Percentiles rank a stretch among this genome's conserved stretches.
These are phyloP conservation scores for Pseudomyrmex concolor DNA, from an alignment of 1,140 invertebrate genomes.

Conservation along the genomic window DNA sequence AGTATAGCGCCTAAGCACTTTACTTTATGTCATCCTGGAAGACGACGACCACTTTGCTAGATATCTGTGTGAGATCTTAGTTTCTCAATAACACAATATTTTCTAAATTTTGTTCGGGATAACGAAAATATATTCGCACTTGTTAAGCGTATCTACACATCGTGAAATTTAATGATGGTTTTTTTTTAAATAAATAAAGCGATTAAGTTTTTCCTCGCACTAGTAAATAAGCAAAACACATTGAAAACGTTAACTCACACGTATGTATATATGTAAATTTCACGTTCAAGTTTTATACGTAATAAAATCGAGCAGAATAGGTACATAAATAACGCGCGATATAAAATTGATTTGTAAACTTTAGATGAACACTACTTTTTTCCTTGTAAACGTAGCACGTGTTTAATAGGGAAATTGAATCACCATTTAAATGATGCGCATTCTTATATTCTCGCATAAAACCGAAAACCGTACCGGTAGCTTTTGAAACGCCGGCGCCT, in stretches of 20 bases:
- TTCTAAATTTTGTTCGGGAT: slow-evolving; percentile 11
- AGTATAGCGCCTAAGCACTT: slow-evolving; percentile 54
- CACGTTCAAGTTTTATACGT: neutral
- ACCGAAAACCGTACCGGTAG: slow-evolving; percentile 31
- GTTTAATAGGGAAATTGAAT: neutral
- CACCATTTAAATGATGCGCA: neutral
- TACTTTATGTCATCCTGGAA: slow-evolving; percentile 69
- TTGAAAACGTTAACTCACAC: neutral
- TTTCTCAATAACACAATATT: slow-evolving; percentile 2
- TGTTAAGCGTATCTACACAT: neutral
- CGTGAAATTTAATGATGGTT: neutral
- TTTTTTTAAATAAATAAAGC: neutral
- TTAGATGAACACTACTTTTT: no score
- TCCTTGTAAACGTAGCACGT: neutral
- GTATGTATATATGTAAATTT: neutral
- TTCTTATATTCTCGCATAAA: slow-evolving; percentile 28
- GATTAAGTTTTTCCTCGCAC: no score
- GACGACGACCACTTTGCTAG: slow-evolving; percentile 29
- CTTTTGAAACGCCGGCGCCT: slow-evolving; percentile 54
- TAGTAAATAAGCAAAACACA: no score
- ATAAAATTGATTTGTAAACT: neutral
- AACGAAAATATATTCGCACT: slow-evolving; percentile 9
- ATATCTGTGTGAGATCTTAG: slow-evolving; percentile 16
- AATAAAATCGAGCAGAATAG: neutral
- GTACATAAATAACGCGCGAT: neutral